A percentile compares a stretch with the other conserved stretches of the same genome.
phyloP scores from a whole-genome alignment of 2,113 vertebrate species.

The Carollia perspicillata region DNA sequence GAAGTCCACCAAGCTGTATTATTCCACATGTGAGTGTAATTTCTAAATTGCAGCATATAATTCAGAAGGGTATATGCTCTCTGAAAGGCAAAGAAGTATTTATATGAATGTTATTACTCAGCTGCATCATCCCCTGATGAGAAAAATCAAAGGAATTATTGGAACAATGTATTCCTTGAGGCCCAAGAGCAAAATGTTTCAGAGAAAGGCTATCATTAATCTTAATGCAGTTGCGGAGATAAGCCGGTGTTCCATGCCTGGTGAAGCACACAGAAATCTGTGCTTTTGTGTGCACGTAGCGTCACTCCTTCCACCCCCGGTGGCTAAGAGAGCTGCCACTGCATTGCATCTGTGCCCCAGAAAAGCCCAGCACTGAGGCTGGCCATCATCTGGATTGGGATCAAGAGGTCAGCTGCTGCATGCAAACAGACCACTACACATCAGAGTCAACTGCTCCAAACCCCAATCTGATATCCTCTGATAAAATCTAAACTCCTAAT shows the following conservation, averaged over 20 bases:
- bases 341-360: neutral
- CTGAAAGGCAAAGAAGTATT: slow-evolving; percentile 75
- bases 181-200: slow-evolving; percentile 53
- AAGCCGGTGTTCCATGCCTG: slow-evolving; percentile 38
- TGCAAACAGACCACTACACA: neutral
- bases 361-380: neutral
- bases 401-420: neutral
- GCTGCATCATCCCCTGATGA: slow-evolving; percentile 77
- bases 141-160: slow-evolving; percentile 79
- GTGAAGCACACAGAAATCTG: neutral
- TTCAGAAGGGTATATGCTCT: slow-evolving; percentile 78
- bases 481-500: neutral
- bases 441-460: neutral
- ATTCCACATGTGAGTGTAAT: slow-evolving; percentile 66
- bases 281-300: neutral
- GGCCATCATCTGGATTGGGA: neutral
- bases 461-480: neutral
- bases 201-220: slow-evolving; percentile 74
- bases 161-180: slow-evolving; percentile 78
- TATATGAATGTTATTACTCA: slow-evolving; percentile 59
- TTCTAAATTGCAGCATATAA: slow-evolving; percentile 75
- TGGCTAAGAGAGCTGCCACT: neutral
- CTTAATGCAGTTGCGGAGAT: slow-evolving; percentile 71
- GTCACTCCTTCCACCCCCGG: neutral
- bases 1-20: slow-evolving; percentile 45